Evolutionary conservation across 2,888 invertebrate genomes (phyloP).

Genomic region (Mythimna lalbum): DNA sequence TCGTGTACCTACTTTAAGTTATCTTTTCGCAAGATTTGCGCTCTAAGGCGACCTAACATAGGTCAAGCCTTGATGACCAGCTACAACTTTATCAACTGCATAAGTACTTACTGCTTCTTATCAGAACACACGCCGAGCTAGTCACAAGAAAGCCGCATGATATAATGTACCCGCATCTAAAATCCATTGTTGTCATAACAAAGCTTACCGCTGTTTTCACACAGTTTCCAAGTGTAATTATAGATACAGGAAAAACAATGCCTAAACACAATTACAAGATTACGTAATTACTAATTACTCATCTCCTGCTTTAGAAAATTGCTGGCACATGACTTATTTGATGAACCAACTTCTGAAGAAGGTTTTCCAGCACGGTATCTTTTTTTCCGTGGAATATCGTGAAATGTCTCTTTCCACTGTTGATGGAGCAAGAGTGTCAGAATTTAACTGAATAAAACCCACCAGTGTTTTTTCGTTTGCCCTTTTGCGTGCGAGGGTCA

Average conservation of each 20-base stretch:
- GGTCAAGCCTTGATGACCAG: neutral
- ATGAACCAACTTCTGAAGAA: neutral
- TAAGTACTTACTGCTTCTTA: neutral
- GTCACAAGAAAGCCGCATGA: constrained; percentile 3
- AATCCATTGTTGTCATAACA: constrained; percentile 7
- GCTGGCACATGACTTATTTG: neutral
- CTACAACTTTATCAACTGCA: neutral
- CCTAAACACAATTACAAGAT: constrained; percentile 24
- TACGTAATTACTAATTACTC: constrained; percentile 37
- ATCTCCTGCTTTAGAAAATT: constrained; percentile 28
- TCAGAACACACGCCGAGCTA: neutral
- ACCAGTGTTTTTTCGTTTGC: too few relatives aligned
- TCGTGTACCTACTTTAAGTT: too few relatives aligned
- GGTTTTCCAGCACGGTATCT: neutral
- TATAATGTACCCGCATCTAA: neutral
- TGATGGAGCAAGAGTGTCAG: too few relatives aligned
- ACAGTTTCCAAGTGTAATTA: constrained; percentile 22
- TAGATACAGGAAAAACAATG: constrained; percentile 44
- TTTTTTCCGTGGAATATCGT: too few relatives aligned
- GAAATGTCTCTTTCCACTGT: too few relatives aligned
- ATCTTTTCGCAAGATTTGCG: too few relatives aligned
- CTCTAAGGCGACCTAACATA: too few relatives aligned
- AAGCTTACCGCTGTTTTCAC: constrained; percentile 31
- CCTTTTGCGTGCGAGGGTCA: too few relatives aligned
- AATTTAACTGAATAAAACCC: too few relatives aligned